phyloP scores from a whole-genome alignment of 2,888 invertebrate genomes.

The Prosopocoilus inquinatus region DNA sequence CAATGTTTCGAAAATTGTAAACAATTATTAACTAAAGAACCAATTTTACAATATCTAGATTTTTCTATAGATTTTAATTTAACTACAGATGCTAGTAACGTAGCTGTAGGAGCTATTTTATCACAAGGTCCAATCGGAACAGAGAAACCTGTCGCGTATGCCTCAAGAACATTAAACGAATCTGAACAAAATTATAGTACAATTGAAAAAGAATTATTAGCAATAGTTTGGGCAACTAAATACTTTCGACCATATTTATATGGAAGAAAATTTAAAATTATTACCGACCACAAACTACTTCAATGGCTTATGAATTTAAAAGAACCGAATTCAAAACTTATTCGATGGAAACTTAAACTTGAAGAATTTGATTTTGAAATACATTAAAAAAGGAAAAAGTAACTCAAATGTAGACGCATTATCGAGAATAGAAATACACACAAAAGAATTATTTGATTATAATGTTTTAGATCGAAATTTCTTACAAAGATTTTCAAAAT shows the following conservation, averaged over 20 bases:
- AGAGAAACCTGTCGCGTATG: conserved; percentile 10
- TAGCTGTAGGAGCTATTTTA: conserved; percentile 11
- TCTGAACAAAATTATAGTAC: conserved; percentile 11
- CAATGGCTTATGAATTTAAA: conserved; percentile 2
- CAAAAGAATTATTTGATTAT: too few species aligned
- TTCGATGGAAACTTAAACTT: too few species aligned
- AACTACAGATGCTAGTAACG: conserved; percentile 17
- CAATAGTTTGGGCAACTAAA: not conserved
- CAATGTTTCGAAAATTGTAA: conserved; percentile 15
- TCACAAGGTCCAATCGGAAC: conserved; percentile 5
- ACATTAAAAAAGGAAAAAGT: too few species aligned
- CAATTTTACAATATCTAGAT: conserved; percentile 17
- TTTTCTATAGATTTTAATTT: conserved; percentile 14
- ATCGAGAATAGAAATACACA: too few species aligned
- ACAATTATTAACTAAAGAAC: conserved; percentile 16
- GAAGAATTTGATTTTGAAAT: too few species aligned
- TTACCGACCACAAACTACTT: conserved; percentile 5
- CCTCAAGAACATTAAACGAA: conserved; percentile 13
- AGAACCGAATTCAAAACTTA: conserved; percentile 8
- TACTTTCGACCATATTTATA: not conserved
- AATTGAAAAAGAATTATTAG: not conserved
- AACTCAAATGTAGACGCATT: too few species aligned
- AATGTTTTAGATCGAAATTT: too few species aligned
- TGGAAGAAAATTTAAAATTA: not conserved
- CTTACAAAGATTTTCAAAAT: too few species aligned